Evolutionary conservation across 2,888 invertebrate species (phyloP).

Genomic region (Latrodectus hesperus): DNA sequence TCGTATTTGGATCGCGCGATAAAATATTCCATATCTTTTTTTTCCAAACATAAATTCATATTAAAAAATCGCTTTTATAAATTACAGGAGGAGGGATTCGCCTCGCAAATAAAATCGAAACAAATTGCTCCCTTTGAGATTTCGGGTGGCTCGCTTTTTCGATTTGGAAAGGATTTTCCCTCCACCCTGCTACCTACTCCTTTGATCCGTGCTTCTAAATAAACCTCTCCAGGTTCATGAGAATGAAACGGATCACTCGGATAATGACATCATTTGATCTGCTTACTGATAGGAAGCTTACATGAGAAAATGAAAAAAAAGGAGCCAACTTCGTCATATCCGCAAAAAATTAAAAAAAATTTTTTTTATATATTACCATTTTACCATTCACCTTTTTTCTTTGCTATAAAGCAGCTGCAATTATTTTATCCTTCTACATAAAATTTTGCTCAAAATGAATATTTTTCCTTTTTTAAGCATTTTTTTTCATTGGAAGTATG

Average conservation of each 20-base stretch:
- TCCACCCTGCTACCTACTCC: slow-evolving; percentile 7
- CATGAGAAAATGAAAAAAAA: slow-evolving; percentile 3
- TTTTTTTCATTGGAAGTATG: too few species aligned
- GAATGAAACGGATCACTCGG: slow-evolving; percentile 33
- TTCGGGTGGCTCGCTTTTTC: slow-evolving; percentile 34
- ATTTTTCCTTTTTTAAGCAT: too few species aligned
- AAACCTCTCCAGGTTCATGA: slow-evolving; percentile 23
- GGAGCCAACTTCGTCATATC: background rate
- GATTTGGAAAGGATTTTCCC: slow-evolving; percentile 16
- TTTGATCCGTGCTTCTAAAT: slow-evolving; percentile 38
- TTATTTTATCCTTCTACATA: too few species aligned
- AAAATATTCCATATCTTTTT: too few species aligned
- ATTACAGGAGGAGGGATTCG: slow-evolving; percentile 34
- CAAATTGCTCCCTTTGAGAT: slow-evolving; percentile 48
- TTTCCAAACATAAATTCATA: too few species aligned
- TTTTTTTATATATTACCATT: background rate
- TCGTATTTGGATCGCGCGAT: too few species aligned
- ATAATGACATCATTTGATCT: slow-evolving; percentile 66
- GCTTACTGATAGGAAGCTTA: slow-evolving; percentile 49
- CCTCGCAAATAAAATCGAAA: slow-evolving; percentile 46
- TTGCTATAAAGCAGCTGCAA: too few species aligned
- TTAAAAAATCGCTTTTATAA: slow-evolving; percentile 13
- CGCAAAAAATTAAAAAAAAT: background rate
- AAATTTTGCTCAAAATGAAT: too few species aligned
- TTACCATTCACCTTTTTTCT: too few species aligned